phyloP scores from a whole-genome alignment of 2,797 vertebrate genomes.

The Pangasius larnaudii region DNA sequence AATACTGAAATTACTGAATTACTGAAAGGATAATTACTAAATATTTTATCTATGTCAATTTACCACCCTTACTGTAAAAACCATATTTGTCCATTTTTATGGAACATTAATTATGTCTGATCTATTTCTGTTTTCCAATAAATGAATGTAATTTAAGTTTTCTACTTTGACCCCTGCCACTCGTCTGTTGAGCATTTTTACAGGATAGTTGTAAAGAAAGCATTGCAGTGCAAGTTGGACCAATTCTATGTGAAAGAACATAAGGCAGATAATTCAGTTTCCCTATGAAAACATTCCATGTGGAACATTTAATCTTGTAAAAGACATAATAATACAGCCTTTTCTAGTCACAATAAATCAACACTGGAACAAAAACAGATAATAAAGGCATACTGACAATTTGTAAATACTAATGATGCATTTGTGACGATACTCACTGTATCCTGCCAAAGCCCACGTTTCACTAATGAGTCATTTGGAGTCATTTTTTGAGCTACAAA shows the following conservation, averaged over 20 bases:
- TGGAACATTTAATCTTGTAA: background rate
- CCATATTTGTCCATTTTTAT: background rate
- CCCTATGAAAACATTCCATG: background rate
- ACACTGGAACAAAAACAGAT: conserved; percentile 1
- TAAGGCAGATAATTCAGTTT: background rate
- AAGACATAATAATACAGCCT: background rate
- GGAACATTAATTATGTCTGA: background rate
- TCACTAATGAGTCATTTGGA: conserved; percentile 27
- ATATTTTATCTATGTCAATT: background rate
- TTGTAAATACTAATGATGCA: conserved; percentile 8
- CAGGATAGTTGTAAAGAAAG: background rate
- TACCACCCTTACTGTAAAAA: background rate
- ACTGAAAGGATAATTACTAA: background rate
- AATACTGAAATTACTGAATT: too few species aligned
- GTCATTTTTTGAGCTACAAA: background rate
- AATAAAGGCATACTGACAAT: background rate
- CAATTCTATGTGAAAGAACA: background rate
- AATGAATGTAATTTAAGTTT: background rate
- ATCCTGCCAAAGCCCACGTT: background rate
- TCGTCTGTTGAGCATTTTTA: background rate
- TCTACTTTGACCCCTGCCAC: background rate
- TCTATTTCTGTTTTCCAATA: background rate
- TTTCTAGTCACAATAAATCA: conserved; percentile 6
- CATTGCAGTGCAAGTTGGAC: background rate
- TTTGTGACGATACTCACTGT: conserved; percentile 9